Evolutionary conservation across 2,888 invertebrate genomes (phyloP).

Genomic region (Dioctria linearis): DNA sequence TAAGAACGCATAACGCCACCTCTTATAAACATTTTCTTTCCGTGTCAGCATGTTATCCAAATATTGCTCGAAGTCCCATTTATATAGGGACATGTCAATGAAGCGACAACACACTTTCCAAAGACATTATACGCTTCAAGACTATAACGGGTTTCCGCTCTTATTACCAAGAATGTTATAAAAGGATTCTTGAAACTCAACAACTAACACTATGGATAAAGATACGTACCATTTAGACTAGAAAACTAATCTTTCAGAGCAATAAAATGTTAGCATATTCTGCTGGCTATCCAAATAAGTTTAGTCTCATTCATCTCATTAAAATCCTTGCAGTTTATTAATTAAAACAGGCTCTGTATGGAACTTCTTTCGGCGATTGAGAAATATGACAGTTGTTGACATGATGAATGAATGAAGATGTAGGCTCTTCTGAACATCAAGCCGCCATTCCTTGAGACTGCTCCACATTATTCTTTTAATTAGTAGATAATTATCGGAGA

Average conservation of each 20-base stretch:
- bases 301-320: too few species aligned
- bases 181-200: background rate
- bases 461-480: background rate
- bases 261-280: background rate
- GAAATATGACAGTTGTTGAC: background rate
- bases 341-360: too few species aligned
- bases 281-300: background rate
- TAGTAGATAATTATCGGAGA: conserved; percentile 41
- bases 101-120: too few species aligned
- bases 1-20: too few species aligned
- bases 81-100: too few species aligned
- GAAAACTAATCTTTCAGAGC: conserved; percentile 11
- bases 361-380: background rate
- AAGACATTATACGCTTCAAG: too few species aligned
- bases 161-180: too few species aligned
- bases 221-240: conserved; percentile 19
- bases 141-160: too few species aligned
- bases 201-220: background rate
- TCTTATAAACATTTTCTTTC: too few species aligned
- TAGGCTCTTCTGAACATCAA: background rate
- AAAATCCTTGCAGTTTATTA: background rate
- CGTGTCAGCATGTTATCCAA: too few species aligned
- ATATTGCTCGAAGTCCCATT: too few species aligned
- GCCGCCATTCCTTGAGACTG: too few species aligned
- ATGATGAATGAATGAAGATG: conserved; percentile 1